Evolutionary conservation across 2,888 invertebrate species (phyloP), one percentile per base, ranked within the genome.

Genomic region (Tenthredo amoena): DNA sequence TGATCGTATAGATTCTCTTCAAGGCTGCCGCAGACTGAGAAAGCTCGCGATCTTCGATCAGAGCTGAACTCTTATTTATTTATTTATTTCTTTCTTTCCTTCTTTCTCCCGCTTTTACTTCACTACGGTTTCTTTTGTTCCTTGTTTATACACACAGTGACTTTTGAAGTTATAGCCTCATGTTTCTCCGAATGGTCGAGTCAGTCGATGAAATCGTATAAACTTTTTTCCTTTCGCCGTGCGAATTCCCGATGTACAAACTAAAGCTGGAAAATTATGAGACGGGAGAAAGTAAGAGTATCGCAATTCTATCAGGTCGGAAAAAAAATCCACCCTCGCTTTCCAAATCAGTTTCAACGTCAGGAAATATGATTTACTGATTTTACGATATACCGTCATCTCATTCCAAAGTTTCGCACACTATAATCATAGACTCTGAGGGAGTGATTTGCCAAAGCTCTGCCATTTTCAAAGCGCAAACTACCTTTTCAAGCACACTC

Each of bases 11-110:
- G 77, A 55, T 55, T 55, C 55, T 77, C 55, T 55, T 55, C 55
- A 18, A 77, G 47, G 18, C 55, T 77, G n/a, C 12, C n/a, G 31
- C 31, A 10, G 50, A 31, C 77, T 77, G 31, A 34, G 18, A 50
- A 47, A 50, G 55, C 77, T 55, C 55, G 34, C 26, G 47, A 55
- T 77, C 77, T 77, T 55, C 47, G 31, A 77, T 55, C 77, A 10
- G 55, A 74, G 50, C 31, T 34, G 77, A 55, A n/a, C 31, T 77
- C 12, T 77, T 55, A 77, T 77, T 77, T 77, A 77, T 77, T 77
- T 77, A 77, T 55, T 77, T 55, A 74, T 77, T 47, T 34, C 77
- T 77, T 47, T 34, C 77, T 34, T 26, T 55, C 10, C 10, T 21
- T 65, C 18, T 6, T 81, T 12, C 55, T 47, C 15, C 34, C 34